These are phyloP conservation scores for Machimus atricapillus DNA, from an alignment of 2,888 invertebrate genomes.

Conservation along the genomic window DNA sequence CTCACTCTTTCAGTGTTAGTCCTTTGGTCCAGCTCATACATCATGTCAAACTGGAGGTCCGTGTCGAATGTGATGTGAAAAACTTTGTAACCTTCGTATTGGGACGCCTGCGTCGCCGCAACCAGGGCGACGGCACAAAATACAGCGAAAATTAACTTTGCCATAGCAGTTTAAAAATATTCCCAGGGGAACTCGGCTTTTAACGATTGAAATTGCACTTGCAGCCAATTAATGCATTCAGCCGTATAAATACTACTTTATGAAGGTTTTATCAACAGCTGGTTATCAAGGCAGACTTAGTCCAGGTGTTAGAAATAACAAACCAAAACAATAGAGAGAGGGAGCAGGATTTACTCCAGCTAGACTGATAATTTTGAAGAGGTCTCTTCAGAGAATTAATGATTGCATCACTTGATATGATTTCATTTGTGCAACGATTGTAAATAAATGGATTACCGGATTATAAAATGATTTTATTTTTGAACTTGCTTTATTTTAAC, in stretches of 20 bases:
- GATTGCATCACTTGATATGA: background rate
- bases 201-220: background rate
- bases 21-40: background rate
- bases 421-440: background rate
- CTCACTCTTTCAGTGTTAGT: background rate
- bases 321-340: background rate
- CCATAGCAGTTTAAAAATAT: background rate
- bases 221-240: background rate
- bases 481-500: background rate
- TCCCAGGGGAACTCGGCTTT: background rate
- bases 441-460: background rate
- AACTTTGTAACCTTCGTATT: background rate
- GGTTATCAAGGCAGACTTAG: background rate
- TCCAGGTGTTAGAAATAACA: background rate
- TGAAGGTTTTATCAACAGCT: background rate
- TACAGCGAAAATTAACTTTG: background rate
- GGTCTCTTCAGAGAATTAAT: background rate
- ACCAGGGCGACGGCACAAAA: background rate
- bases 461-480: background rate
- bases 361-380: background rate
- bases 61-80: background rate
- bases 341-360: background rate
- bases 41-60: background rate
- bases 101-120: background rate
- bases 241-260: background rate